Conservation (phyloP, 2,797 vertebrate genomes). For the Pipistrellus kuhlii region DNA sequence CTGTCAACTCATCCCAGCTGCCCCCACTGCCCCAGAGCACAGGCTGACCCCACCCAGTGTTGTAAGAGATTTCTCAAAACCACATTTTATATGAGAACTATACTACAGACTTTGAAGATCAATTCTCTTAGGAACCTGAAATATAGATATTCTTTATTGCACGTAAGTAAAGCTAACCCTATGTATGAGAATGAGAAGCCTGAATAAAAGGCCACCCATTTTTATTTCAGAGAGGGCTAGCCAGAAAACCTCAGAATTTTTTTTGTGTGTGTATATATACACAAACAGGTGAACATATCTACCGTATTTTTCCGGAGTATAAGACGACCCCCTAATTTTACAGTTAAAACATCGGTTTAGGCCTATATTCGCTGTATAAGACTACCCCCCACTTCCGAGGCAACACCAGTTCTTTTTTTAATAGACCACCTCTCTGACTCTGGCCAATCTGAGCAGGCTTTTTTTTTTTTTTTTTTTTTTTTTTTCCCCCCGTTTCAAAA, state of each 20-base stretch:
- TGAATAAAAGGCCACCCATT: background rate
- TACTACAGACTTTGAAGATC: background rate
- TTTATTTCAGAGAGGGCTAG: background rate
- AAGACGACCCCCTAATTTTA: too few relatives aligned
- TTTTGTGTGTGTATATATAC: background rate
- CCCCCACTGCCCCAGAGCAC: too few relatives aligned
- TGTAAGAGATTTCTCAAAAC: background rate
- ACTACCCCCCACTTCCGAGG: too few relatives aligned
- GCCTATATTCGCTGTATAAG: too few relatives aligned
- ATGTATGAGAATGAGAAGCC: background rate
- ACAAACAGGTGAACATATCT: background rate
- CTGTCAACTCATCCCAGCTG: background rate
- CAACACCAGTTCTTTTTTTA: too few relatives aligned
- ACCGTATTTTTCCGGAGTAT: too few relatives aligned
- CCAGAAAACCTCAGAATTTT: background rate
- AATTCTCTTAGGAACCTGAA: conserved; percentile 28
- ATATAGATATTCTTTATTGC: conserved; percentile 15
- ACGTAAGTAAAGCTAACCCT: background rate
- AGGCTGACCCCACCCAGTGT: background rate
- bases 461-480: too few relatives aligned
- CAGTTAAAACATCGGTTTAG: too few relatives aligned
- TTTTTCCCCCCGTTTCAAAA: too few relatives aligned
- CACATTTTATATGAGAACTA: conserved; percentile 27
- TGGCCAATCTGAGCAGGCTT: too few relatives aligned
- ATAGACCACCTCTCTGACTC: too few relatives aligned